Percentiles rank a stretch among this genome's conserved stretches.
phyloP scores from a whole-genome alignment of 2,888 invertebrate species.

The Drosophila tanythrix region DNA sequence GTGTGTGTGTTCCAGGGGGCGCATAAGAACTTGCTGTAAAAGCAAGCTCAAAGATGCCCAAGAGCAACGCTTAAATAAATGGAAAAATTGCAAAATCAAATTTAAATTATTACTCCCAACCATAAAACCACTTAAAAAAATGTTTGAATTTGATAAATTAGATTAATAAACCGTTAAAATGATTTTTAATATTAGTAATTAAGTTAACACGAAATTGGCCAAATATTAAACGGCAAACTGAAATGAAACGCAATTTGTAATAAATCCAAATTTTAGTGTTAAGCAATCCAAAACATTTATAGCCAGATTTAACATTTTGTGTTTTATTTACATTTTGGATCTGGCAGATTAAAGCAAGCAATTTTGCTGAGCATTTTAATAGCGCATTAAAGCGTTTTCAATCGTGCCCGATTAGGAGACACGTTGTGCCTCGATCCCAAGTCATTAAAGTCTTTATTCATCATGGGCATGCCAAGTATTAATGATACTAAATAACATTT shows the following conservation, averaged over 20 bases:
- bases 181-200: not conserved
- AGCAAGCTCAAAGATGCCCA: constrained; percentile 10
- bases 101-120: not conserved
- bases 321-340: not conserved
- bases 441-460: not conserved
- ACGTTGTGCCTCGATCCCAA: not conserved
- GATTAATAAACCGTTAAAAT: not conserved
- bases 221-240: not conserved
- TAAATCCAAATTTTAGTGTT: not conserved
- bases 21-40: constrained; percentile 56
- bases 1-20: constrained; percentile 41
- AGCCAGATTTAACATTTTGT: not conserved
- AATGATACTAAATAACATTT: not conserved
- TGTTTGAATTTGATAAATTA: not conserved
- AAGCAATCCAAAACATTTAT: not conserved
- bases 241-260: not conserved
- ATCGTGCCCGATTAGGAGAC: not conserved
- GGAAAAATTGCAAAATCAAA: not conserved
- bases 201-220: not conserved
- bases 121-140: not conserved
- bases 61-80: constrained; percentile 14
- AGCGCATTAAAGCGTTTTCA: too few relatives aligned
- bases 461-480: rapidly evolving
- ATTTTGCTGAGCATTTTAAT: not conserved
- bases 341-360: too few relatives aligned